These are phyloP conservation scores for Remorina albescens DNA, from an alignment of 2,797 vertebrate genomes.

Conservation along the genomic window DNA sequence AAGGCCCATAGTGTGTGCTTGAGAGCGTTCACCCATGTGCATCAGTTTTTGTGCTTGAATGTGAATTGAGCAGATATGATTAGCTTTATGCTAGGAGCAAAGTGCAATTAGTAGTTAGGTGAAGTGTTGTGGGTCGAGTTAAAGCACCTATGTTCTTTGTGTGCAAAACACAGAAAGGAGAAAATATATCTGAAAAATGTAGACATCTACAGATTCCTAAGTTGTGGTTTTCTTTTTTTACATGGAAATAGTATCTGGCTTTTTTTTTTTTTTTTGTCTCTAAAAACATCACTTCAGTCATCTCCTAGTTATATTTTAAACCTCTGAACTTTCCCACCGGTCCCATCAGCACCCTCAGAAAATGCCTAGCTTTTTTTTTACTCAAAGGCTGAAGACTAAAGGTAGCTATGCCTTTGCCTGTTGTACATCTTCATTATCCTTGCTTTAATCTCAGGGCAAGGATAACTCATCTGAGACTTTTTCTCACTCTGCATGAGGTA, in stretches of 20 bases:
- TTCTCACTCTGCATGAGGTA: slow-evolving; percentile 46
- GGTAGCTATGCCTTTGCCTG: slow-evolving; percentile 6
- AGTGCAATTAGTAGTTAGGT: slow-evolving; percentile 37
- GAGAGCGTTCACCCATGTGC: background rate
- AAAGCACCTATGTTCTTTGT: background rate
- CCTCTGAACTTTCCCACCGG: background rate
- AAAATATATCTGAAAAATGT: background rate
- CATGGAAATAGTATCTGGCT: background rate
- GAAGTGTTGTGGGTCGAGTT: slow-evolving; percentile 12
- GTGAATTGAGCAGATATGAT: slow-evolving; percentile 30
- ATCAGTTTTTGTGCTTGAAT: slow-evolving; percentile 4
- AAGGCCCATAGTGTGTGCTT: background rate
- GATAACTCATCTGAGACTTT: slow-evolving; percentile 55
- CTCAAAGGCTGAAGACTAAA: slow-evolving; percentile 10
- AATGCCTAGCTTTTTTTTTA: slow-evolving; percentile 10
- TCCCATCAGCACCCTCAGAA: background rate
- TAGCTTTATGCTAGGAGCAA: slow-evolving; percentile 26
- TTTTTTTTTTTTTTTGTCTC: background rate
- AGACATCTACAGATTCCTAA: background rate
- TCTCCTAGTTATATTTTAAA: background rate
- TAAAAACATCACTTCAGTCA: background rate
- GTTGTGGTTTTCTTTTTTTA: too few relatives aligned
- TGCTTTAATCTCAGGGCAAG: slow-evolving; percentile 53
- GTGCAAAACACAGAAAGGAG: background rate
- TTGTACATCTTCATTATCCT: slow-evolving; percentile 47